Conservation (phyloP, 2,888 invertebrate genomes). For the Nipponacmea schrenckii region DNA sequence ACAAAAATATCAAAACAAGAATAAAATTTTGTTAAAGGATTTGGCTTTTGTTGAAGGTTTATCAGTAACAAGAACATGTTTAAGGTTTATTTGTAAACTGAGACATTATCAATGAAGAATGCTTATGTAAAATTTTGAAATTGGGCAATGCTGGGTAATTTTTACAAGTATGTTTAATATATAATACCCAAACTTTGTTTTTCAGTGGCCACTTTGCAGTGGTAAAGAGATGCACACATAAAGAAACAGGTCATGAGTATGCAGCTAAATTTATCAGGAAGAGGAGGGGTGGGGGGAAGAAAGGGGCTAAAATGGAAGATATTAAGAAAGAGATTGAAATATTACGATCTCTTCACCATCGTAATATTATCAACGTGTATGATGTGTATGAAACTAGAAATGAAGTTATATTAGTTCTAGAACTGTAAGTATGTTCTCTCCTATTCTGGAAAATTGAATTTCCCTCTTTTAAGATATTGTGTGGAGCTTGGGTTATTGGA, state of each 20-base stretch:
- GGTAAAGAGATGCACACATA: conserved; percentile 73
- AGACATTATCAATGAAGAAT: no score
- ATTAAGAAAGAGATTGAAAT: conserved; percentile 74
- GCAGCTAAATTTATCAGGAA: conserved; percentile 77
- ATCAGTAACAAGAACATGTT: no score
- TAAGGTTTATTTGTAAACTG: no score
- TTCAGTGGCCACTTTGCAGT: conserved; percentile 76
- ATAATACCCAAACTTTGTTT: conserved; percentile 10
- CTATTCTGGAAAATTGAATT: no score
- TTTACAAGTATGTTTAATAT: no score
- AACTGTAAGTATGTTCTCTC: conserved; percentile 70
- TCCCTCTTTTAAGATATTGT: no score
- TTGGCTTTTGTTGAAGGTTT: no score
- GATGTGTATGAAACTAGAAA: conserved; percentile 75
- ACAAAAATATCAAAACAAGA: no score
- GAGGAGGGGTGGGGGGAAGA: conserved; percentile 70
- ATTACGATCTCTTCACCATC: conserved; percentile 72
- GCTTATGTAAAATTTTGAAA: no score
- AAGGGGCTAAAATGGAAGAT: conserved; percentile 73
- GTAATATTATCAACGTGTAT: conserved; percentile 75
- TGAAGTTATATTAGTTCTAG: conserved; percentile 74
- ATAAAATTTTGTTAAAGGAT: no score
- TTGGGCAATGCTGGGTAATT: no score
- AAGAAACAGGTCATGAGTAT: conserved; percentile 71
- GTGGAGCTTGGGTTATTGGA: no score